Evolutionary conservation across 2,113 vertebrate species (phyloP).

Genomic region (Otolemur garnettii): DNA sequence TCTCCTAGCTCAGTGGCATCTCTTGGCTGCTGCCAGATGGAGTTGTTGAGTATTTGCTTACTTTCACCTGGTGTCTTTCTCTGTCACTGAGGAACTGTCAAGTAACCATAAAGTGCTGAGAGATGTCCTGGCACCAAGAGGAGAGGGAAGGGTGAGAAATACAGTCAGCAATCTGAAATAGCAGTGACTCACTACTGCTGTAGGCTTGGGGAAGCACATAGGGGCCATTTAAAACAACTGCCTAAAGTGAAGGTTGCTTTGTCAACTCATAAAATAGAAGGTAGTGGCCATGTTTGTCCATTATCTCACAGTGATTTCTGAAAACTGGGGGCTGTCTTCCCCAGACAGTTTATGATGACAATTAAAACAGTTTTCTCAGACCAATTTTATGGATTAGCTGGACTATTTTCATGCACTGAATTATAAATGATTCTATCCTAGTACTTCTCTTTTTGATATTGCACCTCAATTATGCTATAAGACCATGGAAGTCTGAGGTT

Average conservation of each 20-base stretch:
- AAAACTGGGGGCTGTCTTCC: neutral
- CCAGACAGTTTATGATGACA: neutral
- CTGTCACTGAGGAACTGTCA: neutral
- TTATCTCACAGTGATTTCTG: conserved; percentile 38
- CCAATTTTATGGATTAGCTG: neutral
- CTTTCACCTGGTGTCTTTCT: conserved; percentile 48
- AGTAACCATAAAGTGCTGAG: conserved; percentile 20
- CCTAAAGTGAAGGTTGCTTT: neutral
- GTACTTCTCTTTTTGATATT: conserved; percentile 14
- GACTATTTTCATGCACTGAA: neutral
- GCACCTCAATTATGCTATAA: neutral
- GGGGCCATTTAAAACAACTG: conserved; percentile 1
- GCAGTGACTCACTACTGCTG: neutral
- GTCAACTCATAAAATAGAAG: conserved; percentile 30
- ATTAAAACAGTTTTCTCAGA: conserved; percentile 19
- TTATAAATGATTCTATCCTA: neutral
- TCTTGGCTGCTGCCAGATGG: neutral
- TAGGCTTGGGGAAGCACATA: neutral
- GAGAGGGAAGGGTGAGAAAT: neutral
- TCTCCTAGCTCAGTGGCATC: neutral
- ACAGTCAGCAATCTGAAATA: neutral
- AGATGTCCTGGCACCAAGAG: neutral
- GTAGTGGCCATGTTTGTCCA: conserved; percentile 8
- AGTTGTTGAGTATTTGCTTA: neutral
- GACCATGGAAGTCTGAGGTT: neutral